Conservation (phyloP, 1,140 invertebrate genomes). For the Saccostrea glomerata region DNA sequence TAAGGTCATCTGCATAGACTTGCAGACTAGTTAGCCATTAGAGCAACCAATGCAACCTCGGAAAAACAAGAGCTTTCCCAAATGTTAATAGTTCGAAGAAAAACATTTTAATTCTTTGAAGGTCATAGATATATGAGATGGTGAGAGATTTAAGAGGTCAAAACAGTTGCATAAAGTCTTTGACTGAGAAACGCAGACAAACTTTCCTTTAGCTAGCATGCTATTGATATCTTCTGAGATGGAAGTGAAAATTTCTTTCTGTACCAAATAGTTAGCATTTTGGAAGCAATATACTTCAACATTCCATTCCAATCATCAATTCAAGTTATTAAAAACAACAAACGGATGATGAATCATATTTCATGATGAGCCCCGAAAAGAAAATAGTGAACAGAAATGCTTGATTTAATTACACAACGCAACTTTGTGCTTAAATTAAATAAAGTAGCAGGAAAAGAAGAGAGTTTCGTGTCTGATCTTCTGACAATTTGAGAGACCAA, state of each 20-base stretch:
- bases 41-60: neutral
- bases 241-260: neutral
- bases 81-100: neutral
- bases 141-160: neutral
- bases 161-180: neutral
- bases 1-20: neutral
- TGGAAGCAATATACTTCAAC: neutral
- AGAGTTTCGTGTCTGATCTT: constrained; percentile 33
- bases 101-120: neutral
- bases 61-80: neutral
- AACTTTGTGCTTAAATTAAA: constrained; percentile 38
- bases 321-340: constrained; percentile 37
- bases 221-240: neutral
- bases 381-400: constrained; percentile 19
- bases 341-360: constrained; percentile 37
- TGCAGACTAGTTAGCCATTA: neutral
- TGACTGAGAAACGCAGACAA: neutral
- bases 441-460: constrained; percentile 10
- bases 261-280: constrained; percentile 16
- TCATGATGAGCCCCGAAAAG: constrained; percentile 30
- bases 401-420: constrained; percentile 33
- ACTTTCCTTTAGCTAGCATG: neutral
- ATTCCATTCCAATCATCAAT: constrained; percentile 31
- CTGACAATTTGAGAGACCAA: constrained; percentile 13
- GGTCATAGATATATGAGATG: neutral